Base-by-base conservation (phyloP, 2,888 invertebrate species). In the Tuberolachnus salignus region DNA sequence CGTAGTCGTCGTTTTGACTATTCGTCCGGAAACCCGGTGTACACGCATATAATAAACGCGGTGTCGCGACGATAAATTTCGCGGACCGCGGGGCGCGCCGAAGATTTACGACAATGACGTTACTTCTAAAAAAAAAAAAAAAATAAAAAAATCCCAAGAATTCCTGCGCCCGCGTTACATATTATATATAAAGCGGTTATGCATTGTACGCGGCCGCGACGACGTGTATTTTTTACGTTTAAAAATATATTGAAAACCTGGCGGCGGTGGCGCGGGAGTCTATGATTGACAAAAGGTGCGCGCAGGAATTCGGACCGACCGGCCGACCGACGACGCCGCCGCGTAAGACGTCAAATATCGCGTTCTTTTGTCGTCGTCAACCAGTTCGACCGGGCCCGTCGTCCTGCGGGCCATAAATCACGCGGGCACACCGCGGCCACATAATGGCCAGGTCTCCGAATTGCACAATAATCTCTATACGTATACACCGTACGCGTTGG, bases 321-420 rank as follows among this genome's bases (percentile, higher is more conserved):
- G 70, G 16, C n/a, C n/a, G n/a, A n/a, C n/a, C n/a, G n/a, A n/a
- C n/a, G n/a, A n/a, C n/a, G n/a, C n/a, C 70, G 23, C 44, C 70
- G 23, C 42, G 23, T 16, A 46, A 44, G 44, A 72, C 61, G 72
- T 72, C 72, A 72, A 71, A 72, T 72, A 42, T 61, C 72, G 49
- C 51, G 49, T 26, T 57, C 75, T 57, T 67, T 75, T 75, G 75
- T 72, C 72, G 75, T 72, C 72, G 72, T 75, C 75, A 75, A 75
- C 75, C 75, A 75, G 75, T 75, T 75, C 26, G 66, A 66, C 67
- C 57, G 44, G 53, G 34, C 42, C 63, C 44, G 44, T 46, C 53
- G 53, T 44, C 26, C 57, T 55, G 57, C 75, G 34, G 6, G 49
- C 75, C 75, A 75, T 75, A 75, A 75, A 75, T 75, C 75, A 75